These are phyloP conservation scores for Leptocoma aspasia DNA, from an alignment of 2,113 vertebrate genomes.

Conservation along the genomic window DNA sequence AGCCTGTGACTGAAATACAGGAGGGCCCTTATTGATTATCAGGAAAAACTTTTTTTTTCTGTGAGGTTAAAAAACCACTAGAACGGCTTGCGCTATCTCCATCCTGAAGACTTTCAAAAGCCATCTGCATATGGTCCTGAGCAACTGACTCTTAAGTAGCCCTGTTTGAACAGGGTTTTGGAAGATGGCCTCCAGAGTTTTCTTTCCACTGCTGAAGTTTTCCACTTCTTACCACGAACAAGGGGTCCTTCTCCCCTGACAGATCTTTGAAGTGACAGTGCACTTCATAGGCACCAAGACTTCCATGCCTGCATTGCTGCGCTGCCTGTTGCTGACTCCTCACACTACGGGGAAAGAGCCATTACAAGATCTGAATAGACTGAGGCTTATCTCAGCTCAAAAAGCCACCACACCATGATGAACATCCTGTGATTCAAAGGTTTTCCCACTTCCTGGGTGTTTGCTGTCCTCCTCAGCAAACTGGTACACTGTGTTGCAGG, in stretches of 20 bases:
- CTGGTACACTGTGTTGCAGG: accelerated
- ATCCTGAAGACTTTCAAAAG: not conserved
- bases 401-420: not conserved
- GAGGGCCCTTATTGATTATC: not conserved
- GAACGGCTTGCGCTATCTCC: accelerated
- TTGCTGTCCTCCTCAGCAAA: not conserved
- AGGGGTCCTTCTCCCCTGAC: not conserved
- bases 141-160: not conserved
- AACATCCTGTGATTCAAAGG: not conserved
- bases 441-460: accelerated
- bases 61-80: not conserved
- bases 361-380: accelerated
- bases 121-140: not conserved
- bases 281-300: not conserved
- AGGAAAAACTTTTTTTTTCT: not conserved
- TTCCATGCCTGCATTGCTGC: not conserved
- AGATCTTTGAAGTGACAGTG: not conserved
- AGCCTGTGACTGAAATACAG: not conserved
- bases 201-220: not conserved
- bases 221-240: not conserved
- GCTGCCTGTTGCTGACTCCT: too few relatives aligned
- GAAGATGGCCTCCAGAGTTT: not conserved
- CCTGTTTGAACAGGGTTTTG: not conserved
- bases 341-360: not conserved
- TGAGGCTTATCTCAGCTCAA: not conserved